Evolutionary conservation across 2,888 invertebrate genomes (phyloP).

Genomic region (Hofmannophila pseudospretella): DNA sequence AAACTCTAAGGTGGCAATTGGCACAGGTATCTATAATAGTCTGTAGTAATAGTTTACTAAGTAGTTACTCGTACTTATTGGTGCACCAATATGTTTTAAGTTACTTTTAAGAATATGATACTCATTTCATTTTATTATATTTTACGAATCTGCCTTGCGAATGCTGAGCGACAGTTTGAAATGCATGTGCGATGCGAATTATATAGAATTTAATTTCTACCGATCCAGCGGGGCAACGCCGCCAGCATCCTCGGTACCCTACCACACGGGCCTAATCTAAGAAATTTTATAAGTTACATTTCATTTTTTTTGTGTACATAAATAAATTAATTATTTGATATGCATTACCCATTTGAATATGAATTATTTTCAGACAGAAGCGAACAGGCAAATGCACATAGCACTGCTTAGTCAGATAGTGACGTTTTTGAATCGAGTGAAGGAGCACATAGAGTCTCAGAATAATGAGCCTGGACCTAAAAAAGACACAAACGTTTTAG

Average conservation of each 20-base stretch:
- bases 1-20: constrained; percentile 84
- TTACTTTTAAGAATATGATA: background rate
- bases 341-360: too few species aligned
- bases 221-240: too few species aligned
- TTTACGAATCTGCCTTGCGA: constrained; percentile 27
- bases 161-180: constrained; percentile 20
- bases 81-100: constrained; percentile 36
- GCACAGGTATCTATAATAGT: constrained; percentile 77
- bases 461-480: constrained; percentile 32
- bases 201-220: background rate
- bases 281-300: too few species aligned
- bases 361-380: constrained; percentile 79
- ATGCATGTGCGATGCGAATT: background rate
- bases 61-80: too few species aligned
- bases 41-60: background rate
- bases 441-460: constrained; percentile 78
- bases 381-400: constrained; percentile 85
- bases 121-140: constrained; percentile 2
- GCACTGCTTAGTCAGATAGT: constrained; percentile 84
- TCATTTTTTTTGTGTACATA: too few species aligned
- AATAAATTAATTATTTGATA: too few species aligned
- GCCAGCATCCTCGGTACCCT: too few species aligned
- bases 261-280: too few species aligned
- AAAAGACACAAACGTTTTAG: constrained; percentile 31
- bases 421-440: constrained; percentile 82